Conservation (phyloP, 2,113 vertebrate species). For the Anseranas semipalmata region DNA sequence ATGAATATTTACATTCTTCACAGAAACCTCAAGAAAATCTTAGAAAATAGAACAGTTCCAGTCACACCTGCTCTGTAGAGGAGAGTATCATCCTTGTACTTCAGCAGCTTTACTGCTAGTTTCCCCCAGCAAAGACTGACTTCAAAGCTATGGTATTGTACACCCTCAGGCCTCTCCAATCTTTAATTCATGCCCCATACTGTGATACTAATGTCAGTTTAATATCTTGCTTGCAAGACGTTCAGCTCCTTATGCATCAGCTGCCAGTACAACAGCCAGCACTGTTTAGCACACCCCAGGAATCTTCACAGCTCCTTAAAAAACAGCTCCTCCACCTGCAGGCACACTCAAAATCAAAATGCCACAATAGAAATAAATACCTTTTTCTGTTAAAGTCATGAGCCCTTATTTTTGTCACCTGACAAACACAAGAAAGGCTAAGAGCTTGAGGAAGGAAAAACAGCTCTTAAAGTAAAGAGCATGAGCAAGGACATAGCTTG, state of each 20-base stretch:
- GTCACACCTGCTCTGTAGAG: not conserved
- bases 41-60: not conserved
- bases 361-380: not conserved
- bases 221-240: constrained; percentile 11
- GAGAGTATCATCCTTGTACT: not conserved
- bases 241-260: not conserved
- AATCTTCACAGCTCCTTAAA: not conserved
- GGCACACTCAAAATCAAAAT: constrained; percentile 7
- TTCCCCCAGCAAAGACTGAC: not conserved
- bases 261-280: not conserved
- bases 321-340: not conserved
- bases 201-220: constrained; percentile 26
- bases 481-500: not conserved
- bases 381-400: not conserved
- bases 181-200: not conserved
- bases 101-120: not conserved
- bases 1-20: not conserved
- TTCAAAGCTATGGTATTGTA: not conserved
- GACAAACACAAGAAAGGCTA: not conserved
- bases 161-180: not conserved
- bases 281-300: not conserved
- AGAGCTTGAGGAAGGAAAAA: too few relatives aligned
- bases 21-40: not conserved
- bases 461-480: not conserved
- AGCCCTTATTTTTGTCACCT: not conserved